Base-by-base conservation (phyloP, 2,797 vertebrate species). In the Malurus splendens region DNA sequence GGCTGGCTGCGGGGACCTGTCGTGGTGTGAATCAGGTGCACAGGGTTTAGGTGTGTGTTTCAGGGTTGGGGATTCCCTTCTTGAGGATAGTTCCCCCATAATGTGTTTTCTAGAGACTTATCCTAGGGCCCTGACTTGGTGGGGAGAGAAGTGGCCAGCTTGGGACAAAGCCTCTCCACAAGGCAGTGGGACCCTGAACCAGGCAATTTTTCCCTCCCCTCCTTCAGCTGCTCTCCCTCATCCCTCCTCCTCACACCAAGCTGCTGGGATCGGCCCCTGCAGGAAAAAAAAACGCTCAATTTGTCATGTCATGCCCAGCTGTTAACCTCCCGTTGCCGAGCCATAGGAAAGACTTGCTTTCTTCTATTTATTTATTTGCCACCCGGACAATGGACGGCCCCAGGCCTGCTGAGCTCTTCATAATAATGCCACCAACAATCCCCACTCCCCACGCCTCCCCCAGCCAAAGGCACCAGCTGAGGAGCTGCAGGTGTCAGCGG, bases 281-380 rank as follows among this genome's bases (percentile, higher is more conserved):
- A 95, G 96, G 96, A 97, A 96, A 97, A 97, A 90, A 92, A 90
- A 74, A 36, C 90, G 93, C 95, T 96, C 97, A 97, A 98, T 98
- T 98, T 98, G 97, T 98, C 97, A 98, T 98, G 97, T 98, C 97
- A 97, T 97, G 97, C 98, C 97, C 97, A 98, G 97, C 97, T 98
- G 97, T 98, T 98, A 97, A 97, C 97, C 97, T 97, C 97, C 97
- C 94, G 95, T 97, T 85, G 96, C 95, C 70, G 96, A 97, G 96
- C 97, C 96, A 96, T 94, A 96, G 97, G 97, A 96, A 96, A 97
- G 97, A 97, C 96, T 97, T 96, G 97, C 97, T 97, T 97, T 97
- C 96, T 97, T 97, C 96, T 97, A 97, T 98, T 97, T 97, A 98
- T 98, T 98, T 98, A 98, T 98, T 98, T 98, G 97, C 97, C 96